Percentiles rank a stretch among this genome's conserved stretches.
phyloP scores from a whole-genome alignment of 2,888 invertebrate species.

The Caenorhabditis panamensis region DNA sequence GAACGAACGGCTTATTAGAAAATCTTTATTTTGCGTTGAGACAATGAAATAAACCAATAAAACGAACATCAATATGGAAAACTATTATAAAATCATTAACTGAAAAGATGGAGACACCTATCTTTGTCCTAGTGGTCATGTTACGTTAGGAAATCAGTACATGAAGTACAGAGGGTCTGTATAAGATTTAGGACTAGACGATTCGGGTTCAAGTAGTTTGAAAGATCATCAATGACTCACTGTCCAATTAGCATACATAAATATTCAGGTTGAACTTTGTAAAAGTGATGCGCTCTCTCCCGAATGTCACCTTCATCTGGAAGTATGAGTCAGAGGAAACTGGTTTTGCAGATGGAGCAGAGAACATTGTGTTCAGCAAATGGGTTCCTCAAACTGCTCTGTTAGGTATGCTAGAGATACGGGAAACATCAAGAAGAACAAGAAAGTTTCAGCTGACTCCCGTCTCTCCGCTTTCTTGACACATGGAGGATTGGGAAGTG shows the following conservation, averaged over 20 bases:
- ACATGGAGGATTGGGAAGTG: conserved; percentile 53
- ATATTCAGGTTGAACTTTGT: conserved; percentile 37
- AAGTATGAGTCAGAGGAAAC: conserved; percentile 64
- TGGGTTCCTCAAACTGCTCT: conserved; percentile 73
- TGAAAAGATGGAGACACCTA: too few species aligned
- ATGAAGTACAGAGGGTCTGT: too few species aligned
- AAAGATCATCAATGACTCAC: too few species aligned
- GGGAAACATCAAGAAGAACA: not conserved
- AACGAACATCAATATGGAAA: too few species aligned
- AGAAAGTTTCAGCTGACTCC: conserved; percentile 33
- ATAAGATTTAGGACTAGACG: too few species aligned
- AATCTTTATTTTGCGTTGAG: too few species aligned
- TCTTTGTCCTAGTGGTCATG: too few species aligned
- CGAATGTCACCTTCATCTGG: conserved; percentile 69
- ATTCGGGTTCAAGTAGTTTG: too few species aligned
- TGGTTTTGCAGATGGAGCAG: conserved; percentile 32
- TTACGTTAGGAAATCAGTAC: too few species aligned
- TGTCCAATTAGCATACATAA: not conserved
- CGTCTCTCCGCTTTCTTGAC: conserved; percentile 46
- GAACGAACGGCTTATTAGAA: too few species aligned
- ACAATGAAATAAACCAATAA: too few species aligned
- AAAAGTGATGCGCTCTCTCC: conserved; percentile 47
- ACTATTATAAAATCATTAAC: too few species aligned
- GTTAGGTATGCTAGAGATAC: conserved; percentile 40
- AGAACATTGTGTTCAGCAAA: conserved; percentile 67